These are phyloP conservation scores for Gryllus bimaculatus DNA, from an alignment of 1,140 invertebrate species.

Conservation along the genomic window DNA sequence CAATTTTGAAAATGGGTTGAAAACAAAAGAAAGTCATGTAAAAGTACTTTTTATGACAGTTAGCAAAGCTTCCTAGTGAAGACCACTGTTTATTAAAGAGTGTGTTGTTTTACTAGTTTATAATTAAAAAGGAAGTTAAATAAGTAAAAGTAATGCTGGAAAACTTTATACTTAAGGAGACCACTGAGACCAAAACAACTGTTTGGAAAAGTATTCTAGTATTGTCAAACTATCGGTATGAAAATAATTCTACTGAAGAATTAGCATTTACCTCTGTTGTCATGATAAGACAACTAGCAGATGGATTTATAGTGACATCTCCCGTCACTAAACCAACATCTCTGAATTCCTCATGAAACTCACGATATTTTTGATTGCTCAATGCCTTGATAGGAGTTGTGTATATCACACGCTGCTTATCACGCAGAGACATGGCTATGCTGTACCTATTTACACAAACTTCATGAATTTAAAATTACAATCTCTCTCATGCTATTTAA, in stretches of 20 bases:
- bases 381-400: constrained; percentile 99
- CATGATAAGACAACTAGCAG: constrained; percentile 97
- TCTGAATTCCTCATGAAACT: constrained; percentile 94
- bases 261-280: constrained; percentile 76
- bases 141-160: too few relatives aligned
- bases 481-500: neutral
- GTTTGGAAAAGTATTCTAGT: too few relatives aligned
- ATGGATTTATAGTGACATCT: constrained; percentile 98
- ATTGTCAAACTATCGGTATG: neutral
- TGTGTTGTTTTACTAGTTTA: too few relatives aligned
- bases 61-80: too few relatives aligned
- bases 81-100: too few relatives aligned
- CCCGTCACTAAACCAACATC: constrained; percentile 98
- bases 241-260: neutral
- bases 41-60: too few relatives aligned
- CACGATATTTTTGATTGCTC: constrained; percentile 99
- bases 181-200: too few relatives aligned
- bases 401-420: constrained; percentile 91
- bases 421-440: constrained; percentile 55
- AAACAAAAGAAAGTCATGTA: too few relatives aligned
- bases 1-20: too few relatives aligned
- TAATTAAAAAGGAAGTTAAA: too few relatives aligned
- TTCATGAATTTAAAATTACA: neutral
- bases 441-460: constrained; percentile 42
- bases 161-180: too few relatives aligned